Evolutionary conservation across 2,113 vertebrate genomes (phyloP).

Genomic region (Ceyx margarethae): DNA sequence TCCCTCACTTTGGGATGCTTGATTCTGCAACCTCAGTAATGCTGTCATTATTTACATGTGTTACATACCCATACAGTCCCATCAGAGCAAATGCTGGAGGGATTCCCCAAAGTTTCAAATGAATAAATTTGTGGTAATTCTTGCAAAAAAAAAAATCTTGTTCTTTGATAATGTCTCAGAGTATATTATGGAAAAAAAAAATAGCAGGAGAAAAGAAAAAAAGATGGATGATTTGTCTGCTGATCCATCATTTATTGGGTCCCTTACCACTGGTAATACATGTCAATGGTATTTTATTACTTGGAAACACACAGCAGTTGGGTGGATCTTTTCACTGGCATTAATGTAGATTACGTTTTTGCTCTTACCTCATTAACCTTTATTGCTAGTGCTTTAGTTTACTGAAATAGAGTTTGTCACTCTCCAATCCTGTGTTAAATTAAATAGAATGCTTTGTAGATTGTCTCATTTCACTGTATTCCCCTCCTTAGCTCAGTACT

Average conservation of each 20-base stretch:
- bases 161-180: not conserved
- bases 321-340: not conserved
- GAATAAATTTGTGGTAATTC: not conserved
- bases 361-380: constrained; percentile 17
- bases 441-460: not conserved
- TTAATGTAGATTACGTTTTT: constrained; percentile 7
- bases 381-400: constrained; percentile 6
- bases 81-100: not conserved
- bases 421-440: not conserved
- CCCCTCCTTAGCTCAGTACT: not conserved
- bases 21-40: not conserved
- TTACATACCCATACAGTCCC: not conserved
- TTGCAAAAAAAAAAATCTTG: not conserved
- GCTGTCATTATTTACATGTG: not conserved
- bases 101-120: not conserved
- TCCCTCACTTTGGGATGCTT: not conserved
- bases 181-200: not conserved
- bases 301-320: not conserved
- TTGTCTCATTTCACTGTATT: not conserved
- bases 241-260: not conserved
- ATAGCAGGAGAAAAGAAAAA: not conserved
- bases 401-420: not conserved
- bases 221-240: not conserved
- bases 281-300: not conserved
- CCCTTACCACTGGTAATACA: not conserved